Evolutionary conservation across 2,888 invertebrate genomes (phyloP).

Genomic region (Lamproptera curius): DNA sequence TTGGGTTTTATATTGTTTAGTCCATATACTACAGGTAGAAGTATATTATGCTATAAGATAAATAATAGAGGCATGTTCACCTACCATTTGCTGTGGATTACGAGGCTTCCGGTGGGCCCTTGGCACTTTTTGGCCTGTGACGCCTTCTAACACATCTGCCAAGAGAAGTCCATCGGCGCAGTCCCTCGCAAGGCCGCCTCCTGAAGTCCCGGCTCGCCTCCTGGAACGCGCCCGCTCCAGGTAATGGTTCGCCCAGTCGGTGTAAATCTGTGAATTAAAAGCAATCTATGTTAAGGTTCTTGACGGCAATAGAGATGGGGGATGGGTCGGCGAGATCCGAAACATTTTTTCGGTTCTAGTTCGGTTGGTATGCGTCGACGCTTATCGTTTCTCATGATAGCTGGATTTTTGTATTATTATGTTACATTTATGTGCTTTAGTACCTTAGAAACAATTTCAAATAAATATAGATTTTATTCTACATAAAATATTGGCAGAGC

Average conservation of each 20-base stretch:
- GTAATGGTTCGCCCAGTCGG: slow-evolving; percentile 99
- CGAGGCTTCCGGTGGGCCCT: slow-evolving; percentile 88
- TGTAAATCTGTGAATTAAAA: slow-evolving; percentile 88
- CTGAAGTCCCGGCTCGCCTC: slow-evolving; percentile 83
- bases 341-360: too few relatives aligned
- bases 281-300: neutral
- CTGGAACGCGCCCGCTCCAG: slow-evolving; percentile 94
- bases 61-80: too few relatives aligned
- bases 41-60: too few relatives aligned
- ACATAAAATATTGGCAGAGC: too few relatives aligned
- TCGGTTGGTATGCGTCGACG: too few relatives aligned
- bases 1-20: neutral
- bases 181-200: slow-evolving; percentile 90
- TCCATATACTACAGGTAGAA: too few relatives aligned
- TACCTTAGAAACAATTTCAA: too few relatives aligned
- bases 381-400: too few relatives aligned
- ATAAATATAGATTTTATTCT: too few relatives aligned
- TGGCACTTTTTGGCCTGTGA: slow-evolving; percentile 87
- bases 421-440: too few relatives aligned
- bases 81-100: slow-evolving; percentile 95
- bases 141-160: slow-evolving; percentile 96
- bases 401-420: too few relatives aligned
- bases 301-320: neutral
- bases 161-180: slow-evolving; percentile 95
- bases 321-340: too few relatives aligned